Percentiles rank a stretch among this genome's conserved stretches.
These are phyloP conservation scores for Frieseomelitta varia DNA, from an alignment of 1,140 invertebrate species.

Conservation along the genomic window DNA sequence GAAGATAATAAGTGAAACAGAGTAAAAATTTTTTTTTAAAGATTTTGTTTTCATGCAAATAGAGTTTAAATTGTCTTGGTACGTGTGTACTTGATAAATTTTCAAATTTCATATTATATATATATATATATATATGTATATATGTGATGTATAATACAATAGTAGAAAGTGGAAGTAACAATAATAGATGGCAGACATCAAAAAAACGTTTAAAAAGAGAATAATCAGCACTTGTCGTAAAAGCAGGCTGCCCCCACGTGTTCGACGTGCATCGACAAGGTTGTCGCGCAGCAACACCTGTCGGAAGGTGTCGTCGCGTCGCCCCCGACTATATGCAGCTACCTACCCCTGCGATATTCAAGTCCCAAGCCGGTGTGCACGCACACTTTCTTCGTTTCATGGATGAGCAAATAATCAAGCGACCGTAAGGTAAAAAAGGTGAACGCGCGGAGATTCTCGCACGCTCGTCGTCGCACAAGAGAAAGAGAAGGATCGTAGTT, in stretches of 20 bases:
- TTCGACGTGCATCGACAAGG: not conserved
- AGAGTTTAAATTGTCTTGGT: no score
- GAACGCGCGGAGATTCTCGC: not conserved
- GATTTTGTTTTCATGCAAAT: no score
- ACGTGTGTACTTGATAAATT: no score
- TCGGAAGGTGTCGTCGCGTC: conserved; percentile 22
- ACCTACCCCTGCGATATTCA: conserved; percentile 2
- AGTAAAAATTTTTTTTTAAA: no score
- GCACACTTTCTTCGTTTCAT: conserved; percentile 30
- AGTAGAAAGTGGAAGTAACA: no score
- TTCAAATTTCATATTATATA: no score
- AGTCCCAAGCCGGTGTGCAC: not conserved
- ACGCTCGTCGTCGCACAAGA: not conserved
- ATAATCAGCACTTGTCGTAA: not conserved
- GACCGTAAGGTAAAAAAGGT: conserved; percentile 28
- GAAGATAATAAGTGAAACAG: no score
- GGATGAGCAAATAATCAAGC: conserved; percentile 23
- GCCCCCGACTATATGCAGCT: not conserved
- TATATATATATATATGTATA: no score
- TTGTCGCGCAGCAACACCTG: conserved; percentile 25
- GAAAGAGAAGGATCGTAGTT: not conserved
- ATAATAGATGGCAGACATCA: no score
- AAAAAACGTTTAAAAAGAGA: no score
- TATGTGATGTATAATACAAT: no score
- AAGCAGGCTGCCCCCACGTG: not conserved